Base-by-base conservation (phyloP, 2,888 invertebrate genomes). In the Dicyrtoma fusca region DNA sequence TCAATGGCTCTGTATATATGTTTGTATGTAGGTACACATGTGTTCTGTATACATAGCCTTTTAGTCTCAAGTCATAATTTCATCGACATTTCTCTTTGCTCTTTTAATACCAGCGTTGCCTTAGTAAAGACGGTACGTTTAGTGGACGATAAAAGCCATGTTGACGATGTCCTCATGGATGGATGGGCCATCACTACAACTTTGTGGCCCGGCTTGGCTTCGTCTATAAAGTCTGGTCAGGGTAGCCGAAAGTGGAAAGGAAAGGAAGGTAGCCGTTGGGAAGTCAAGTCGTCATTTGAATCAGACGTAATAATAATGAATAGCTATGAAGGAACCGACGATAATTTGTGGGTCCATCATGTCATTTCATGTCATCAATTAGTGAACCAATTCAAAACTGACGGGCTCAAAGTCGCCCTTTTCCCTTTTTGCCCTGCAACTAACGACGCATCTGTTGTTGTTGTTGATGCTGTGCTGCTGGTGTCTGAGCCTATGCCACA, bases 311-410 rank as follows among this genome's bases (percentile, higher is more conserved):
- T 70, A 70, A 70, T 69, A 69, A 70, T 70, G 70, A 70, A 70
- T 49, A 70, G 70, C 51, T 62, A 51, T 51, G 47, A 70, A 70
- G 70, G 70, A 59, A 70, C 70, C 70, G 70, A 70, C 70, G 51
- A 70, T 70, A 70, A 70, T 70, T 70, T 70, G 70, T 70, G 62
- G 62, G 70, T 70, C 70, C 70, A 70, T 70, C 70, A 70, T 70
- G 70, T 70, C 70, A 70, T 70, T 70, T 70, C 70, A 70, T 70
- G 70, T 70, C 62, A 62, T 70, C 62, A 70, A 70, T 70, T 70
- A 70, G 70, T 53, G 62, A 70, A 51, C 70, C 69, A 62, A 70
- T 70, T 70, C 70, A 70, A 70, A 69, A 47, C 42, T 62, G 70
- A 70, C 70, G 42, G 62, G 34, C 45, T 53, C 19, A 6, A 49